Conservation (phyloP, 2,888 invertebrate genomes). For the Monoplex corrugatus region DNA sequence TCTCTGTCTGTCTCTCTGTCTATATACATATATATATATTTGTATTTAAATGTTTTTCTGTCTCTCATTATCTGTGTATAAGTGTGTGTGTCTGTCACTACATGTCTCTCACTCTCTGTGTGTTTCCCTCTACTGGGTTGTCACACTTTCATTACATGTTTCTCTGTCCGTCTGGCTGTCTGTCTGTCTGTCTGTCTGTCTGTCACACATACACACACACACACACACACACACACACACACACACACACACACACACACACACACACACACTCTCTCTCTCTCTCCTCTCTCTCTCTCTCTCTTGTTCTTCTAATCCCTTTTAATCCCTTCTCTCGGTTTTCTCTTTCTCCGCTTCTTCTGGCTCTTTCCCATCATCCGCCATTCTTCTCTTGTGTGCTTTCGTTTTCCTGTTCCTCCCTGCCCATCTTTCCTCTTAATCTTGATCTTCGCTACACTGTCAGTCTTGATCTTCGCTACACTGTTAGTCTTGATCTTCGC, state of each 20-base stretch:
- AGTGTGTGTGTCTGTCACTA: background rate
- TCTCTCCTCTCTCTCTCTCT: background rate
- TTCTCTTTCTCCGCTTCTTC: background rate
- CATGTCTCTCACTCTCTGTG: constrained; percentile 27
- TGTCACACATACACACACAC: too few species aligned
- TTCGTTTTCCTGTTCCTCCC: background rate
- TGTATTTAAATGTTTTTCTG: background rate
- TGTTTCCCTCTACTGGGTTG: constrained; percentile 2
- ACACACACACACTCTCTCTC: background rate
- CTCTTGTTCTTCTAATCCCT: background rate
- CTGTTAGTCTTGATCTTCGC: too few species aligned
- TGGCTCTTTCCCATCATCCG: background rate
- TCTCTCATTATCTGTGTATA: background rate
- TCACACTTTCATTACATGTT: too few species aligned
- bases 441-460: background rate
- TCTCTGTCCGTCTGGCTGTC: background rate
- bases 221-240: too few species aligned
- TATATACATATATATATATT: background rate
- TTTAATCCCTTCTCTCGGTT: background rate
- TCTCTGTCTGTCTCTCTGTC: background rate
- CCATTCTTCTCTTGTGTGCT: background rate
- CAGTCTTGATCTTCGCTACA: too few species aligned
- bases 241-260: too few species aligned
- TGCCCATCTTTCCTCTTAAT: background rate
- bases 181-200: constrained; percentile 25